Conservation (phyloP, 2,113 vertebrate species). For the Brienomyrus brachyistius region DNA sequence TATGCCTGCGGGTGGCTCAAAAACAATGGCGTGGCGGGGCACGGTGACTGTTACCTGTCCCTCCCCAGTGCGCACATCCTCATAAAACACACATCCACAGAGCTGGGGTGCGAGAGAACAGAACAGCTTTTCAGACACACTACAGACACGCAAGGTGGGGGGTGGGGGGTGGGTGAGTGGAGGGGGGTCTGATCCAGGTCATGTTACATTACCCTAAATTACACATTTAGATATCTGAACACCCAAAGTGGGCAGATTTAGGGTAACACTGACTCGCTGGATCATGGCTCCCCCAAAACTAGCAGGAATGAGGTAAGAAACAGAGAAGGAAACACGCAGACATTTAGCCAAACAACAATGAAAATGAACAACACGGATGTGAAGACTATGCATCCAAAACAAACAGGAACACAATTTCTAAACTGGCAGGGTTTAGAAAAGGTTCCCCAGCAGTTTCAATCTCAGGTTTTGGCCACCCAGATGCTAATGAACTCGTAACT, state of each 20-base stretch:
- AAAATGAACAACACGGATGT: not conserved
- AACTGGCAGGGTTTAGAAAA: not conserved
- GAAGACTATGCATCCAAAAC: not conserved
- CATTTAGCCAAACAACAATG: not conserved
- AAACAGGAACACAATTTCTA: not conserved
- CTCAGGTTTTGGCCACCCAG: not conserved
- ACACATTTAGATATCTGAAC: not conserved
- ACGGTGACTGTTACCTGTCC: constrained; percentile 53
- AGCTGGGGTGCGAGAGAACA: constrained; percentile 60
- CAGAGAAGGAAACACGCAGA: not conserved
- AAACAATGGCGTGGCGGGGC: constrained; percentile 2
- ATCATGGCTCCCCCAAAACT: not conserved
- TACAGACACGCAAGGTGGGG: not conserved
- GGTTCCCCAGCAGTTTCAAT: not conserved
- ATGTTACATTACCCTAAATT: not conserved
- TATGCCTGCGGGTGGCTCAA: not conserved
- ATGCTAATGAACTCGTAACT: not conserved
- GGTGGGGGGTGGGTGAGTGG: not conserved
- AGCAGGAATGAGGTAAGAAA: not conserved
- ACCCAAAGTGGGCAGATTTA: not conserved
- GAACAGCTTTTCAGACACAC: constrained; percentile 46
- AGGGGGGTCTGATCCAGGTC: not conserved
- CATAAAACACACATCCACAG: constrained; percentile 60
- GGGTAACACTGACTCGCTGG: not conserved
- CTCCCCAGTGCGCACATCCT: constrained; percentile 53